These are phyloP conservation scores for Trisateles emortualis DNA, from an alignment of 2,888 invertebrate species.

Conservation along the genomic window DNA sequence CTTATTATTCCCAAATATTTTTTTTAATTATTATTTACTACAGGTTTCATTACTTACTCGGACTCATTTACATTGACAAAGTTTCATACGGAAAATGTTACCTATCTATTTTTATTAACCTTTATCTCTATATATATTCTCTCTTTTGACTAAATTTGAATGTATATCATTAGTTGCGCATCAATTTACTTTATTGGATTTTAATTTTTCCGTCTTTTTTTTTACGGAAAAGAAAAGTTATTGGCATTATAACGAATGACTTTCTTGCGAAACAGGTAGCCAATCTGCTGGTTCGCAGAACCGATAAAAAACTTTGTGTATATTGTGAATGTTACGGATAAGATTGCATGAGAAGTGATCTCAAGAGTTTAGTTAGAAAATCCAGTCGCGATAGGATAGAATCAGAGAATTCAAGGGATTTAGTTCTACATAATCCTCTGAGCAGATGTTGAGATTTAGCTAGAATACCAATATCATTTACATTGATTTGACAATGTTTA, in stretches of 20 bases:
- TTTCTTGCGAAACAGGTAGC: slow-evolving; percentile 24
- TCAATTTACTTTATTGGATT: neutral
- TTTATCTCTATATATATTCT: too few species aligned
- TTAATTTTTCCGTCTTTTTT: too few species aligned
- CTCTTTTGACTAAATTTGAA: too few species aligned
- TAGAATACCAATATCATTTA: neutral
- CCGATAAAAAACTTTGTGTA: slow-evolving; percentile 31
- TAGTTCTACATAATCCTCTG: neutral
- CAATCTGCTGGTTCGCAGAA: slow-evolving; percentile 19
- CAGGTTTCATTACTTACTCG: too few species aligned
- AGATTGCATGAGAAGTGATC: neutral
- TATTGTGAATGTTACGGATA: slow-evolving; percentile 9
- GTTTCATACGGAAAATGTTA: too few species aligned
- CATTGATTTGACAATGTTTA: neutral
- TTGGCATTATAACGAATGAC: too few species aligned
- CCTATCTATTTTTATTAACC: too few species aligned
- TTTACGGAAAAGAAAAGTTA: too few species aligned
- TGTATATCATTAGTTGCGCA: too few species aligned
- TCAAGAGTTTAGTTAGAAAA: slow-evolving; percentile 3
- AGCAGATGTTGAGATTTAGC: neutral
- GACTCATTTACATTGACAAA: too few species aligned
- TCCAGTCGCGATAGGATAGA: neutral
- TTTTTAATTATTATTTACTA: too few species aligned
- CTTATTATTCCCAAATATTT: neutral
- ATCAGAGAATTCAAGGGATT: neutral